phyloP scores from a whole-genome alignment of 2,888 invertebrate species.

The Oligia strigilis region DNA sequence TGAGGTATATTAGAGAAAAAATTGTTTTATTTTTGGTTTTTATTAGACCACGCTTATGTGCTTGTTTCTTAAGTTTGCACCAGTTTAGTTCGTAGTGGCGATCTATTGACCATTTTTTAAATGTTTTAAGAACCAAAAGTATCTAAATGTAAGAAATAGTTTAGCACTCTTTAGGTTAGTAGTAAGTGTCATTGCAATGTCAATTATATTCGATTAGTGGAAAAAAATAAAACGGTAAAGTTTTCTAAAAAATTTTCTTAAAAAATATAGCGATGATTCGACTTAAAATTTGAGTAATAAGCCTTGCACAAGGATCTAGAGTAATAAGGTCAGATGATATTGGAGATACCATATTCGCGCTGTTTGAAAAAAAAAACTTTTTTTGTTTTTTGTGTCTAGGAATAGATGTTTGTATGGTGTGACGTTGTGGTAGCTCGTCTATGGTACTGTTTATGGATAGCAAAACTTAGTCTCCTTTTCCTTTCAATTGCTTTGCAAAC shows the following conservation, averaged over 20 bases:
- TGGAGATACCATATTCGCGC: slow-evolving; percentile 72
- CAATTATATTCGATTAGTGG: slow-evolving; percentile 90
- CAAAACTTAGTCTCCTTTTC: slow-evolving; percentile 52
- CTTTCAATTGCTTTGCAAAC: slow-evolving; percentile 53
- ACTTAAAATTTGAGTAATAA: slow-evolving; percentile 68
- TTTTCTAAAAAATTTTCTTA: slow-evolving; percentile 86
- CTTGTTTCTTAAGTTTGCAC: slow-evolving; percentile 84
- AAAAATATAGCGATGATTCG: slow-evolving; percentile 75
- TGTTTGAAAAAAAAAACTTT: slow-evolving; percentile 63
- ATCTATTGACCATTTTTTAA: slow-evolving; percentile 73
- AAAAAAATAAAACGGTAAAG: slow-evolving; percentile 84
- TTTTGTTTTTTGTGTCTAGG: slow-evolving; percentile 76
- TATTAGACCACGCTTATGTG: slow-evolving; percentile 81
- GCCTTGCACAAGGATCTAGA: slow-evolving; percentile 76
- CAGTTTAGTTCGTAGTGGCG: slow-evolving; percentile 73
- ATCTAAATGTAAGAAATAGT: slow-evolving; percentile 86
- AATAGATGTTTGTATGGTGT: slow-evolving; percentile 84
- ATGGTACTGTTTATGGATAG: slow-evolving; percentile 78
- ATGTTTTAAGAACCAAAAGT: slow-evolving; percentile 83
- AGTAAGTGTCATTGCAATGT: slow-evolving; percentile 90
- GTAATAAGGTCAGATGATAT: slow-evolving; percentile 71
- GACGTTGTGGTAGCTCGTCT: slow-evolving; percentile 77
- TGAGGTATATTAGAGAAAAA: slow-evolving; percentile 83
- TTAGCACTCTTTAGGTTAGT: slow-evolving; percentile 89
- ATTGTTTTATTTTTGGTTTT: slow-evolving; percentile 84